Conservation (phyloP, 2,113 vertebrate species). For the Pao palembangensis region DNA sequence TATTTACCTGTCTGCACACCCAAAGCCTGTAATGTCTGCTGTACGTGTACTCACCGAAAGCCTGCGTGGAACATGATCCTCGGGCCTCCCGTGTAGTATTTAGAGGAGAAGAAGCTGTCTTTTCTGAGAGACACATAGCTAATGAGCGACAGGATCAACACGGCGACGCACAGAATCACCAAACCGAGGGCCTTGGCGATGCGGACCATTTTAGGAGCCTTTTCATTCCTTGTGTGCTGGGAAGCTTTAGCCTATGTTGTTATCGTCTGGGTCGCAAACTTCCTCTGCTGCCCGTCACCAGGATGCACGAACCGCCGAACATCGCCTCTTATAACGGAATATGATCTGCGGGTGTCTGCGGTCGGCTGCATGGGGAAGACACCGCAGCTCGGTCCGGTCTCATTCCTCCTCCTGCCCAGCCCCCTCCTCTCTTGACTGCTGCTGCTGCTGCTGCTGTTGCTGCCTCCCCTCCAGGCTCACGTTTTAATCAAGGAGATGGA, state of each 20-base stretch:
- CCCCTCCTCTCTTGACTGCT: slow-evolving; percentile 6
- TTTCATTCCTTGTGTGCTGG: slow-evolving; percentile 55
- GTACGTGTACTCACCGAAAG: slow-evolving; percentile 82
- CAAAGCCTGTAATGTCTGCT: background rate
- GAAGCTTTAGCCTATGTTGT: slow-evolving; percentile 42
- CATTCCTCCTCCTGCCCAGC: slow-evolving; percentile 38
- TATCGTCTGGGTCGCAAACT: slow-evolving; percentile 23
- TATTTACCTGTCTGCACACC: background rate
- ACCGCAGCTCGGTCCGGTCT: slow-evolving; percentile 27
- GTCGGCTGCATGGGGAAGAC: slow-evolving; percentile 43
- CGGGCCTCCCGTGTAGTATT: slow-evolving; percentile 86
- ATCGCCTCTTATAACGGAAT: slow-evolving; percentile 24
- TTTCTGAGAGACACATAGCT: slow-evolving; percentile 95
- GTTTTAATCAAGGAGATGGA: slow-evolving; percentile 53
- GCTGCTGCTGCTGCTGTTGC: slow-evolving; percentile 5
- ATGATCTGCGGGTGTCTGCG: slow-evolving; percentile 10
- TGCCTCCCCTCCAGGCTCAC: slow-evolving; percentile 20
- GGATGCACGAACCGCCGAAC: slow-evolving; percentile 4
- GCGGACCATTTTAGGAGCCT: slow-evolving; percentile 87
- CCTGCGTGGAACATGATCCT: slow-evolving; percentile 95
- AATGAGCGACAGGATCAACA: slow-evolving; percentile 93
- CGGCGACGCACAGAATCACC: slow-evolving; percentile 89
- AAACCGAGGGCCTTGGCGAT: slow-evolving; percentile 91
- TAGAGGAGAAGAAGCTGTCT: slow-evolving; percentile 89
- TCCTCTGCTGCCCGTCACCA: slow-evolving; percentile 12